Conservation (phyloP, 2,113 vertebrate species). For the Regulus satrapa region DNA sequence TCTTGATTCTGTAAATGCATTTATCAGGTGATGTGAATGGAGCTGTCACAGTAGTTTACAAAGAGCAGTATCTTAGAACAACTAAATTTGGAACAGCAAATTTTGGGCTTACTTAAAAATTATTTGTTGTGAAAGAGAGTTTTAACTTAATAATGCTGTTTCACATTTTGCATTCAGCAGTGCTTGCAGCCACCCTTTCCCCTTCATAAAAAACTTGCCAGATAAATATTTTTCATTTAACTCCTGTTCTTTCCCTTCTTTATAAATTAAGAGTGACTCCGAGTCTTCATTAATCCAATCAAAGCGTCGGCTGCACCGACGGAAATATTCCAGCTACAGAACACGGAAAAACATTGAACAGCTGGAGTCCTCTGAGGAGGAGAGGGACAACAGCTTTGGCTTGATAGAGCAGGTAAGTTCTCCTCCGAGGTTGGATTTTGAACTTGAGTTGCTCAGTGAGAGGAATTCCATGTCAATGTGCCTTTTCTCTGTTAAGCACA, state of each 20-base stretch:
- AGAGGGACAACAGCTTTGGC: conserved; percentile 81
- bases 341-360: conserved; percentile 65
- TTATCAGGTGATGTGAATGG: background rate
- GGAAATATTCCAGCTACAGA: conserved; percentile 61
- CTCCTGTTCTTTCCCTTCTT: background rate
- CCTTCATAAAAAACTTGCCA: background rate
- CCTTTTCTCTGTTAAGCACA: background rate
- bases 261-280: conserved; percentile 80
- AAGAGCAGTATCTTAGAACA: background rate
- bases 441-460: background rate
- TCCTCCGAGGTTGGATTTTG: background rate
- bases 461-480: background rate
- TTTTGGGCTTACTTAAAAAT: background rate
- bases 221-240: background rate
- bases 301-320: conserved; percentile 68
- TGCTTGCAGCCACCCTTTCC: background rate
- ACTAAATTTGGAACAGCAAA: background rate
- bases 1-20: background rate
- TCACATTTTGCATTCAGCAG: background rate
- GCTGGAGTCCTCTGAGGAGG: conserved; percentile 85
- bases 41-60: background rate
- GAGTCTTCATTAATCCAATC: conserved; percentile 72
- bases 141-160: accelerated
- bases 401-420: conserved; percentile 70
- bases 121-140: background rate